A percentile compares a stretch with the other conserved stretches of the same genome.
phyloP scores from a whole-genome alignment of 2,888 invertebrate genomes.

The Drosophila kanekoi region DNA sequence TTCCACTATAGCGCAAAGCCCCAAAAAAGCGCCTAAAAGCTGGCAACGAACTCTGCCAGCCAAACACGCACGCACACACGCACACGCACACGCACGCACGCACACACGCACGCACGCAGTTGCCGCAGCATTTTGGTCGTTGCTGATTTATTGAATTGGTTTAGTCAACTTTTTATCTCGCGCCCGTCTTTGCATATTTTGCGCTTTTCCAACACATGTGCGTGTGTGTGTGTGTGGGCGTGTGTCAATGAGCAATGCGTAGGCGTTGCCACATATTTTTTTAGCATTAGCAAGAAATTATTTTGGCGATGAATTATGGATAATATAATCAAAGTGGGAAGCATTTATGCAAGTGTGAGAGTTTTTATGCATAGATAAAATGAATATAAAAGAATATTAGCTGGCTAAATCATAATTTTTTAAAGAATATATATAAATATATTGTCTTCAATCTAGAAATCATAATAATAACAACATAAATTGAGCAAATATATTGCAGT shows the following conservation, averaged over 20 bases:
- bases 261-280: constrained; percentile 25
- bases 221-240: neutral
- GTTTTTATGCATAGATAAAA: neutral
- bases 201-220: constrained; percentile 4
- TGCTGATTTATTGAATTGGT: constrained; percentile 37
- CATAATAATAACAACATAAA: too few relatives aligned
- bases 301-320: constrained; percentile 20
- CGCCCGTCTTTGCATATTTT: constrained; percentile 9
- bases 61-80: neutral
- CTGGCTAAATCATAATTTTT: too few relatives aligned
- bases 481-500: too few relatives aligned
- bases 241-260: constrained; percentile 13
- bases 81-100: neutral
- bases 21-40: constrained; percentile 53
- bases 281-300: constrained; percentile 19
- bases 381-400: neutral
- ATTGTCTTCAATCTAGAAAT: too few relatives aligned
- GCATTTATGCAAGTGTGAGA: neutral
- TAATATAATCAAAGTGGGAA: constrained; percentile 1
- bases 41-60: constrained; percentile 51
- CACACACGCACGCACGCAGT: neutral
- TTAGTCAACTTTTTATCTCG: constrained; percentile 38
- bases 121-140: constrained; percentile 8
- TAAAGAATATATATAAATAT: too few relatives aligned
- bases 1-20: neutral